Evolutionary conservation across 2,113 vertebrate genomes (phyloP), one percentile per base, ranked within the genome.

Genomic region (Oenanthe melanoleuca): DNA sequence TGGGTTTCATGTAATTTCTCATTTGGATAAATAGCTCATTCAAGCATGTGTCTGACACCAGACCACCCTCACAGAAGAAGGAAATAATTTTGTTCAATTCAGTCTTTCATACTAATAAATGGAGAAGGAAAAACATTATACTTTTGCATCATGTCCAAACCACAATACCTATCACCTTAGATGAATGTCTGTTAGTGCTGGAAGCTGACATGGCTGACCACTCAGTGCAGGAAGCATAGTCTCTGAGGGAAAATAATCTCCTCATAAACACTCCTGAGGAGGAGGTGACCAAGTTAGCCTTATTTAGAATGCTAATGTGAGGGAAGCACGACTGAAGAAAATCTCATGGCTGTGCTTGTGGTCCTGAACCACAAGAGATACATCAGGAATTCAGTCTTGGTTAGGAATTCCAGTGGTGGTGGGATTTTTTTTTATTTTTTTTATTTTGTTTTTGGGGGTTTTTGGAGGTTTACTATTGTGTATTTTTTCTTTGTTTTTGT

Each of bases 201-300:
- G 67, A 75, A 72, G 64, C 79, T 95, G 81, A 50, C 45, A 50
- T 50, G 45, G 29, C 50, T 90, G 88, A 80, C 79, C 75, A 78
- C 18, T 86, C 86, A 63, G 56, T 64, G 55, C 63, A 80, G 93
- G 86, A 95, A 77, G 42, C 1, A 0, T 80, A 56, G 82, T 88
- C 90, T 92, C 90, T 66, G 56, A 86, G 75, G 95, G 90, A 80
- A 86, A 90, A 86, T 92, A 95, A 92, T 92, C 90, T 94, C 57
- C 69, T 94, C 74, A 66, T 96, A 93, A 96, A 96, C 86, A 83
- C 93, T 92, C 42, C 42, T 65, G 66, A 82, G 52, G 42, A 88
- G 82, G 66, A 80, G 85, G 67, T 86, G 86, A 50, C 82, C 88
- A 77, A 88, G 66, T 88, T 57, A 77, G 55, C 45, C 56, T 59